Evolutionary conservation across 2,113 vertebrate genomes (phyloP), one percentile per base, ranked within the genome.

Genomic region (Eira barbara): DNA sequence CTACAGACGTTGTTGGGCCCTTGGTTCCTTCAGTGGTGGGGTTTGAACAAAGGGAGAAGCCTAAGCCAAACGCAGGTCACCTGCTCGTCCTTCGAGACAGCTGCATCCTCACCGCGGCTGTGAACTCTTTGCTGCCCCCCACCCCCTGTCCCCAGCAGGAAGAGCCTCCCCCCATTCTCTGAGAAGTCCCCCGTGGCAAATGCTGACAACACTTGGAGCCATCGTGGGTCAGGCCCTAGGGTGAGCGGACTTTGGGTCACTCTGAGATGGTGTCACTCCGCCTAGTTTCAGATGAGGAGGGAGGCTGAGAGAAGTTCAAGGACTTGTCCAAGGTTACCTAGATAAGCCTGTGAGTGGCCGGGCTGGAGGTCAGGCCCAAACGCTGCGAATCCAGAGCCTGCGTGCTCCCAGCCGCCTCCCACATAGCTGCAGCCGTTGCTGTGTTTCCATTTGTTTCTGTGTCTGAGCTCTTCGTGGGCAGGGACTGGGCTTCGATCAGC

Each of bases 321-420:
- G 92, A 42, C 57, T 39, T 91, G n/a, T 4, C 65, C 86, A 59
- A 67, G 80, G 67, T 80, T 89, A 76, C 69, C 39, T 13, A 42
- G 94, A 69, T 17, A 74, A 47, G n/a, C 81, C 14, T 45, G 61
- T 11, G 12, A 55, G 69, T 52, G 79, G 4, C 73, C 39, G 29
- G 29, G 47, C 42, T 12, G 34, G 82, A 71, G 23, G 67, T 4
- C 52, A 55, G 39, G 55, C 25, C 29, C 20, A 9, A 15, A 79
- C 27, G 0, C 85, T 45, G 23, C 21, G 57, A 34, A 39, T 59
- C 59, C 42, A 12, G 20, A 86, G 45, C 18, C 27, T 0, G 4
- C 13, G 20, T 59, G 67, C 52, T 42, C 36, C 42, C 3, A 18
- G 11, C 42, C 55, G 27, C 18, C 39, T 20, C 52, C 49, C 3